Evolutionary conservation across 2,797 vertebrate species (phyloP), one percentile per base, ranked within the genome.

Genomic region (Staurois parvus): DNA sequence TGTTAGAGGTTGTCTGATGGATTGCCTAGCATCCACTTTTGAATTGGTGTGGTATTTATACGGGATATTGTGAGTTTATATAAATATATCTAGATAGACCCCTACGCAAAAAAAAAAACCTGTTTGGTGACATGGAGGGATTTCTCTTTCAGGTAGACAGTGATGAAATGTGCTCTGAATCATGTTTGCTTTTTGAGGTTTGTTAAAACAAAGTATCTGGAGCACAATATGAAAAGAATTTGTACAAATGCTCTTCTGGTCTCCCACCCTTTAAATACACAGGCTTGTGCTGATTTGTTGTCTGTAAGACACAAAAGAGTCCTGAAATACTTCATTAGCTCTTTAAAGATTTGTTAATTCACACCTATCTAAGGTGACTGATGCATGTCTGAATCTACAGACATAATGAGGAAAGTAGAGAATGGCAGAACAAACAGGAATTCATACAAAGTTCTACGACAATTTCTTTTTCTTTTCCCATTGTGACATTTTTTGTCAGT

Each of bases 141-240:
- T 87, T 84, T 79, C 30, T 79, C 72, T 82, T 40, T 72, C 37
- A 52, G 32, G 37, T 56, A 81, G 70, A 83, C 76, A 79, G 70
- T 79, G 75, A 83, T 86, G 80, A 83, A 83, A 74, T 66, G 52
- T 73, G 75, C 56, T 59, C 75, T 40, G 64, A 77, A 66, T 42
- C 75, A 62, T 83, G 85, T 86, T 86, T 86, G 75, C 79, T 86
- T 82, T 66, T 83, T 73, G 68, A 40, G 85, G 79, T 79, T 69
- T 72, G 76, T 78, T 84, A 87, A 75, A 76, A 79, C 69, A 79
- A 84, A 73, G 70, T 81, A 69, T 76, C 69, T 67, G 19, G 56
- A 72, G 56, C 59, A 79, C 75, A 87, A 79, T 83, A 64, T 75
- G 45, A 77, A 68, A 81, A 74, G 81, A 87, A 87, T 79, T 79